These are phyloP conservation scores for Bombus soroeensis DNA, from an alignment of 1,140 invertebrate species.

Conservation along the genomic window DNA sequence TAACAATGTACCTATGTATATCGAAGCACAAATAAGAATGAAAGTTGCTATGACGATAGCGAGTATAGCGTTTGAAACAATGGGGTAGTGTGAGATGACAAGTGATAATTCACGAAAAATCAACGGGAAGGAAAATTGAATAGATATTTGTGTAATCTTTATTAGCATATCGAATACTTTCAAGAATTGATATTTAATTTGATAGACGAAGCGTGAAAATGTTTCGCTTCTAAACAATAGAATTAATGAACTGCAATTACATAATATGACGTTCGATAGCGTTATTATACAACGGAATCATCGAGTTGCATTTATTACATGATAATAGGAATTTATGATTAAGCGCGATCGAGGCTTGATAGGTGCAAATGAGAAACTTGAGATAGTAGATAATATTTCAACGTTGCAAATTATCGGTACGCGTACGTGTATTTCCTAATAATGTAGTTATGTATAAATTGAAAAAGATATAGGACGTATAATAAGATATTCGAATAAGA, in stretches of 20 bases:
- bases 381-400: background rate
- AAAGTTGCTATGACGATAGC: no score
- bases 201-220: background rate
- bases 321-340: conserved; percentile 21
- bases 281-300: background rate
- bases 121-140: background rate
- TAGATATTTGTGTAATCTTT: conserved; percentile 22
- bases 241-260: conserved; percentile 11
- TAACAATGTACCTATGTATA: no score
- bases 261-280: background rate
- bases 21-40: no score
- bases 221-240: conserved; percentile 1
- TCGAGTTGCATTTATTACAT: background rate
- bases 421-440: background rate
- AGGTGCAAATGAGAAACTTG: background rate
- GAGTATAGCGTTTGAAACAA: background rate
- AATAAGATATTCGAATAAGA: no score
- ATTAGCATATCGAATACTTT: background rate
- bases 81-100: no score
- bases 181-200: background rate
- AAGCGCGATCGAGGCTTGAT: background rate
- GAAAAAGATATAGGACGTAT: background rate
- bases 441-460: background rate
- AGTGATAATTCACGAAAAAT: background rate
- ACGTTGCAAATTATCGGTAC: background rate